These are phyloP conservation scores for Drosophila niveifrons DNA, from an alignment of 2,888 invertebrate species.

Conservation along the genomic window DNA sequence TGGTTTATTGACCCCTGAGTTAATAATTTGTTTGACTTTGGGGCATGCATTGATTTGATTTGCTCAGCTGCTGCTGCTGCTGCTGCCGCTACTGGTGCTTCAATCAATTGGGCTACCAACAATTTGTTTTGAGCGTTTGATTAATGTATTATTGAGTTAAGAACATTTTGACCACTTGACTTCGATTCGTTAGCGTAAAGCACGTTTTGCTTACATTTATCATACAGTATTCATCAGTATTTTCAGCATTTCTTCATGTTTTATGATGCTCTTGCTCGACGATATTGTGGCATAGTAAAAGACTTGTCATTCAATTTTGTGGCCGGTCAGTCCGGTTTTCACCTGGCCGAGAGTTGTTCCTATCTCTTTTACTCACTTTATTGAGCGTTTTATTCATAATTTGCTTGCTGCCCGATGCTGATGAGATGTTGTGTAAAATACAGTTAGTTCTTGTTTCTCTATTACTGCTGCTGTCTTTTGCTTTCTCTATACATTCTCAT, in stretches of 20 bases:
- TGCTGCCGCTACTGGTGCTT: constrained; percentile 19
- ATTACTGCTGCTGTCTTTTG: constrained; percentile 36
- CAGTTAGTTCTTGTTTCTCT: constrained; percentile 75
- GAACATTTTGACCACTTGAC: constrained; percentile 36
- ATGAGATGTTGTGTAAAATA: constrained; percentile 59
- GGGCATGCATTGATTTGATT: constrained; percentile 49
- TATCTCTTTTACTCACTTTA: constrained; percentile 39
- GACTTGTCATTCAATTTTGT: constrained; percentile 59
- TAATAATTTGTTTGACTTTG: constrained; percentile 36
- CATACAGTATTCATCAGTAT: neutral
- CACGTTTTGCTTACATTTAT: constrained; percentile 2
- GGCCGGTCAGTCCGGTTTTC: constrained; percentile 71
- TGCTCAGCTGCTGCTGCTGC: constrained; percentile 4
- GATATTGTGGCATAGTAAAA: constrained; percentile 21
- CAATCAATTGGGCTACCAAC: constrained; percentile 67
- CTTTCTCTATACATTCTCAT: constrained; percentile 62
- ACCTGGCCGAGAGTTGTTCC: constrained; percentile 31
- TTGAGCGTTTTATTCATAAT: constrained; percentile 75
- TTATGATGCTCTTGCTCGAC: neutral
- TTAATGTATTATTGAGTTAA: constrained; percentile 54
- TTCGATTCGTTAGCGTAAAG: constrained; percentile 22
- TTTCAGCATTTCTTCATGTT: constrained; percentile 24
- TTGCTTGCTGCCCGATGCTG: constrained; percentile 36
- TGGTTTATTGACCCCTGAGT: constrained; percentile 63
- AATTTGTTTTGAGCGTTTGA: constrained; percentile 63